phyloP scores from a whole-genome alignment of 2,888 invertebrate genomes.

The Brachylomia viminalis region DNA sequence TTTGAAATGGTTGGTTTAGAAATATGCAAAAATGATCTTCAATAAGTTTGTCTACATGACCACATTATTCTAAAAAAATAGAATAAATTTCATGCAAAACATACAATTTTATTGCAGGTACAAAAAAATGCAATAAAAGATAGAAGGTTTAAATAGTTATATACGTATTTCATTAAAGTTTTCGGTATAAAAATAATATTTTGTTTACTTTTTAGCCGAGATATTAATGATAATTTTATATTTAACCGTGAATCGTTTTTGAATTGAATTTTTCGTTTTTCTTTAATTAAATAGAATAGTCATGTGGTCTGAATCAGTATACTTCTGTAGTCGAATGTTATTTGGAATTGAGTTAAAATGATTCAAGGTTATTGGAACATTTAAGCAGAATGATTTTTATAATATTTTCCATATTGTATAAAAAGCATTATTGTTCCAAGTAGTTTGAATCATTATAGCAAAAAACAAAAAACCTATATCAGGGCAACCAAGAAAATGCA shows the following conservation, averaged over 20 bases:
- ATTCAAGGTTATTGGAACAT: no score
- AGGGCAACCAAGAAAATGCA: no score
- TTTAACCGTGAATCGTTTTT: conserved; percentile 15
- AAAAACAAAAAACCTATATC: no score
- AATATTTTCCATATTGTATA: no score
- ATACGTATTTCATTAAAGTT: conserved; percentile 7
- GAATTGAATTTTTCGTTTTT: conserved; percentile 22
- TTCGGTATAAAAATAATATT: conserved; percentile 8
- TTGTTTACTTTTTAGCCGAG: neutral
- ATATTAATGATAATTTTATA: conserved; percentile 16
- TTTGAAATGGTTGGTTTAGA: conserved; percentile 32
- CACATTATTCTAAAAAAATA: no score
- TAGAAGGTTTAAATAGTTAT: conserved; percentile 3
- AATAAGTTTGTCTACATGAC: no score
- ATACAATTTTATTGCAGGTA: conserved; percentile 29
- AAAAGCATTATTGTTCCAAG: no score
- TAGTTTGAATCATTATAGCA: no score
- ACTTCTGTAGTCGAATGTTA: conserved; percentile 35
- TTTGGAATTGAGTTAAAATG: conserved; percentile 35
- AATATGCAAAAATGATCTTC: no score
- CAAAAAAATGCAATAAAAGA: conserved; percentile 27
- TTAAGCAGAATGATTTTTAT: no score
- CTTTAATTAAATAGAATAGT: conserved; percentile 17
- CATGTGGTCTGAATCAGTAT: conserved; percentile 35
- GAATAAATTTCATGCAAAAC: no score